These are phyloP conservation scores for Pemphredon lugubris DNA, from an alignment of 2,888 invertebrate genomes.

Conservation along the genomic window DNA sequence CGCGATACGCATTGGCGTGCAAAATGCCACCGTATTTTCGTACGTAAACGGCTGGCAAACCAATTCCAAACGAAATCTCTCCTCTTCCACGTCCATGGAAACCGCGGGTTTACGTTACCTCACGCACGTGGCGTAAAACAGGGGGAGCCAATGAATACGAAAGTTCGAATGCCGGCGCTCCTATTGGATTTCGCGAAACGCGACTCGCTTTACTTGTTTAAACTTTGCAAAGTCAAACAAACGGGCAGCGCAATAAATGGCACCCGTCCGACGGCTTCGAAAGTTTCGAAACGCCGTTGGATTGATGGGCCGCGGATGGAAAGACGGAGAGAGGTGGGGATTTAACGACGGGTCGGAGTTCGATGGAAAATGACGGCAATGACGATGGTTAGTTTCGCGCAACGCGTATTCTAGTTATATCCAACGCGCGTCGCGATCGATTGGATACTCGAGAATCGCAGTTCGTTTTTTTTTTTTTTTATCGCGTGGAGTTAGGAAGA, in stretches of 20 bases:
- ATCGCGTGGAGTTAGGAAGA: too few species aligned
- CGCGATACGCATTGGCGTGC: constrained; percentile 22
- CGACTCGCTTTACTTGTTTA: constrained; percentile 52
- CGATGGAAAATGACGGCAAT: neutral
- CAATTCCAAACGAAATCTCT: constrained; percentile 11
- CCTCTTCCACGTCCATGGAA: constrained; percentile 1
- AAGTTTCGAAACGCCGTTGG: constrained; percentile 26
- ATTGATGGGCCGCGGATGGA: constrained; percentile 10
- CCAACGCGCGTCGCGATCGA: too few species aligned
- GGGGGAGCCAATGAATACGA: constrained; percentile 14
- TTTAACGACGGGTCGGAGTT: neutral
- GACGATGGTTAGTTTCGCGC: constrained; percentile 6
- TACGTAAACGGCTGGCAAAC: too few species aligned
- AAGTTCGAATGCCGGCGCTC: constrained; percentile 13
- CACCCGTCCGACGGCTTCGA: constrained; percentile 28
- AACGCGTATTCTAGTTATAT: too few species aligned
- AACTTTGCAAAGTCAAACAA: constrained; percentile 58
- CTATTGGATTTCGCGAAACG: constrained; percentile 45
- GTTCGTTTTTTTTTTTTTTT: too few species aligned
- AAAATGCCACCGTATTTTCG: constrained; percentile 18
- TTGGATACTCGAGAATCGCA: too few species aligned
- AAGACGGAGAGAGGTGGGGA: neutral
- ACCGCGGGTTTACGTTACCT: neutral
- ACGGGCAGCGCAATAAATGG: constrained; percentile 43
- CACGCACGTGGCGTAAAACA: constrained; percentile 14